Evolutionary conservation across 53 echinoderm and acorn worm genomes (phyloP).

Genomic region (Echinometra lucunter): DNA sequence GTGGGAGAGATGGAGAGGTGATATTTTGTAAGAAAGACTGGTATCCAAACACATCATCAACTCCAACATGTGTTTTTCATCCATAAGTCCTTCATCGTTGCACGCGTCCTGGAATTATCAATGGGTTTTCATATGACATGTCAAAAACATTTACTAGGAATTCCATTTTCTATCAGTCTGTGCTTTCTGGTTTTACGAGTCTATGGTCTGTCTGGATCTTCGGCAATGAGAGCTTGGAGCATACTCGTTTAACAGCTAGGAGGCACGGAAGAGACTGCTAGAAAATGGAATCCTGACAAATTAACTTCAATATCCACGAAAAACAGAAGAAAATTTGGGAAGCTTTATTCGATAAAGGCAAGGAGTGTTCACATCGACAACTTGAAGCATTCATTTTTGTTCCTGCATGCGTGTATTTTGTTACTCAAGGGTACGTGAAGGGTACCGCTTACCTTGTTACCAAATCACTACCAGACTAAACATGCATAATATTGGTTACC

Average conservation of each 20-base stretch:
- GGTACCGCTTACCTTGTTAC: not conserved
- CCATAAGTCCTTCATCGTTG: not conserved
- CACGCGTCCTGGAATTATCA: not conserved
- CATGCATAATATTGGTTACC: not conserved
- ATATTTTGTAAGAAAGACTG: not conserved
- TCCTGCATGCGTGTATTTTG: not conserved
- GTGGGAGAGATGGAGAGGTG: not conserved
- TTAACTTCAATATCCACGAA: not conserved
- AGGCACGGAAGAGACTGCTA: not conserved
- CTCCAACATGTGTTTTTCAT: not conserved
- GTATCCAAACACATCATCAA: slow-evolving; percentile 27
- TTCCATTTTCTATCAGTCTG: not conserved
- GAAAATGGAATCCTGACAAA: not conserved
- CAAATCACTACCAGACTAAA: not conserved
- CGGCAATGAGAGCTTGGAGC: not conserved
- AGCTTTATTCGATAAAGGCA: not conserved
- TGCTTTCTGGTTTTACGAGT: not conserved
- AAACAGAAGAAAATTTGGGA: not conserved
- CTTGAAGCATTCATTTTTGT: not conserved
- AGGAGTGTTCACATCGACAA: not conserved
- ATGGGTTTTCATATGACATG: not conserved
- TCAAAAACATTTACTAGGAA: not conserved
- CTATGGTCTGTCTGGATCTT: not conserved
- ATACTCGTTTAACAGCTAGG: not conserved
- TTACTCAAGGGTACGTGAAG: no score